Evolutionary conservation across 2,888 invertebrate genomes (phyloP).

Genomic region (Elegia similella): DNA sequence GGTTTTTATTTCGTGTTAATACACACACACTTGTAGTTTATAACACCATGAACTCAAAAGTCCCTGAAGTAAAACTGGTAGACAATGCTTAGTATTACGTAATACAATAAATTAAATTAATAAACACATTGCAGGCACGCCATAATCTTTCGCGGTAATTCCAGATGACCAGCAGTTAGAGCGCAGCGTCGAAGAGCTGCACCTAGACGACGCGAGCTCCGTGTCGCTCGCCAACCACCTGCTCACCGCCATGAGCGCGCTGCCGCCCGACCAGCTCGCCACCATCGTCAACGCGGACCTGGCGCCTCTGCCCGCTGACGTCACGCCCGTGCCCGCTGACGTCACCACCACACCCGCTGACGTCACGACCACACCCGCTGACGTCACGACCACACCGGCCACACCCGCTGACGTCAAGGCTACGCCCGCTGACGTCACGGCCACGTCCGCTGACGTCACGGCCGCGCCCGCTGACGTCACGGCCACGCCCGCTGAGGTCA

Average conservation of each 20-base stretch:
- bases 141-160: neutral
- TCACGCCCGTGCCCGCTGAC: neutral
- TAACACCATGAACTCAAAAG: too few species aligned
- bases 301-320: constrained; percentile 5
- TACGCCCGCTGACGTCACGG: constrained; percentile 54
- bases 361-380: neutral
- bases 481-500: neutral
- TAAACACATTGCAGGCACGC: neutral
- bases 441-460: constrained; percentile 39
- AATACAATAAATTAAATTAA: too few species aligned
- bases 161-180: neutral
- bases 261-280: constrained; percentile 51
- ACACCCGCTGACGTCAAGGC: neutral
- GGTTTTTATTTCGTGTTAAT: too few species aligned
- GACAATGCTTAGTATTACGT: too few species aligned
- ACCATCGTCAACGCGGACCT: constrained; percentile 47
- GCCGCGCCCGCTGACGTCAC: neutral
- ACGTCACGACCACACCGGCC: neutral
- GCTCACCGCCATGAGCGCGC: constrained; percentile 61
- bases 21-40: too few species aligned
- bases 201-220: constrained; percentile 31
- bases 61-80: too few species aligned
- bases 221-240: constrained; percentile 58
- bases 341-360: constrained; percentile 9
- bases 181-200: constrained; percentile 25